Evolutionary conservation across 2,113 vertebrate genomes (phyloP).

Genomic region (Cheirogaleus medius): DNA sequence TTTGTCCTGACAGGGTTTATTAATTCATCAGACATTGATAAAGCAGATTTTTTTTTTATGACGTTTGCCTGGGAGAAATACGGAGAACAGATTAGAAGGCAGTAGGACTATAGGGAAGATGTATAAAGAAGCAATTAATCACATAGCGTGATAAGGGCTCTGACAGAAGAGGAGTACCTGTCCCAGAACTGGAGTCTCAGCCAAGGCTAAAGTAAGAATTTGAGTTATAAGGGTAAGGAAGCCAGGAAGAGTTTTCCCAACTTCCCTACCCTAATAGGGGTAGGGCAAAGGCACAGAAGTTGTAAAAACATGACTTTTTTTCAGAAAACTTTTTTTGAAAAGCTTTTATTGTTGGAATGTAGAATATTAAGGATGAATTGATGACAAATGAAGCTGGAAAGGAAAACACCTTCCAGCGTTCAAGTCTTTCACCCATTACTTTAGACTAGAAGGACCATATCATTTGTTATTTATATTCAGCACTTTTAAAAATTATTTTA

Average conservation of each 20-base stretch:
- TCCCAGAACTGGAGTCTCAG: background rate
- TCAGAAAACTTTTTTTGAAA: background rate
- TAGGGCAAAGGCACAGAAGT: background rate
- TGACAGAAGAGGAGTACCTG: background rate
- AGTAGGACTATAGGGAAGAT: background rate
- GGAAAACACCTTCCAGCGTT: background rate
- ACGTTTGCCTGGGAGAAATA: background rate
- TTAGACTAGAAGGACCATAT: background rate
- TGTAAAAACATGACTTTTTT: background rate
- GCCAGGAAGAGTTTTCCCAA: background rate
- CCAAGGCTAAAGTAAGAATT: background rate
- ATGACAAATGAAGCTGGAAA: conserved; percentile 6
- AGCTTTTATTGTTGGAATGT: background rate
- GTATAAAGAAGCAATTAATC: background rate
- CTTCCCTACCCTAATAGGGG: background rate
- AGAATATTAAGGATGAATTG: background rate
- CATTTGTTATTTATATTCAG: background rate
- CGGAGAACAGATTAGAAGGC: background rate
- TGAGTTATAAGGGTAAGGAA: background rate
- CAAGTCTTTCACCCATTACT: background rate
- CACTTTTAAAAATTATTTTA: background rate
- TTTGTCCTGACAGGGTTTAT: background rate
- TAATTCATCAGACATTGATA: background rate
- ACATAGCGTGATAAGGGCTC: background rate
- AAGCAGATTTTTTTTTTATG: background rate